Evolutionary conservation across 2,113 vertebrate genomes (phyloP).

Genomic region (Prionailurus viverrinus): DNA sequence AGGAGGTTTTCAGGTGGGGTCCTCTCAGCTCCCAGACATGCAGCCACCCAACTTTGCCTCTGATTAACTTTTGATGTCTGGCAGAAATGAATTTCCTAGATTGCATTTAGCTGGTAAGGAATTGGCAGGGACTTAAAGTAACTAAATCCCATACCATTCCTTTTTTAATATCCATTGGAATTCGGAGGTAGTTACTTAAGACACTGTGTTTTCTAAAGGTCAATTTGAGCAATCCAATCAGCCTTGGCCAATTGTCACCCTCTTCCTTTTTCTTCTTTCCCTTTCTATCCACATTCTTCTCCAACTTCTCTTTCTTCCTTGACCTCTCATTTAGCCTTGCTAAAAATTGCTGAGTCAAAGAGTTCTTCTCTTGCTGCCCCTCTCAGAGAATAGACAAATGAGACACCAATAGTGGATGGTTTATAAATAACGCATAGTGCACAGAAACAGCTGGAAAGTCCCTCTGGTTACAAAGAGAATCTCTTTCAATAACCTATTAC

Average conservation of each 20-base stretch:
- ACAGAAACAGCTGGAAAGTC: slow-evolving; percentile 71
- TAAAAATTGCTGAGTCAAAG: slow-evolving; percentile 84
- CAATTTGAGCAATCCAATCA: too few relatives aligned
- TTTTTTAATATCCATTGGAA: not conserved
- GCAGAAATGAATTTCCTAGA: not conserved
- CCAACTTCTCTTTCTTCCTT: not conserved
- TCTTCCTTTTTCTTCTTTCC: not conserved
- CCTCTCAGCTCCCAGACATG: not conserved
- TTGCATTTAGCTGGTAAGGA: not conserved
- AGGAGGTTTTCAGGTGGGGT: not conserved
- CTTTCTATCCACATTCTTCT: not conserved
- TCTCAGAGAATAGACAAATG: slow-evolving; percentile 82
- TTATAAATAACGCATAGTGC: slow-evolving; percentile 83
- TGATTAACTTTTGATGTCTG: not conserved
- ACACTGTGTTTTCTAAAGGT: not conserved
- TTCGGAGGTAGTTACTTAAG: not conserved
- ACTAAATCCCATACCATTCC: not conserved
- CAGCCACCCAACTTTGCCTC: not conserved
- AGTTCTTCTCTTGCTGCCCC: slow-evolving; percentile 72
- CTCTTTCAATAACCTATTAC: slow-evolving; percentile 48
- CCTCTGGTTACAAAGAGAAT: slow-evolving; percentile 74
- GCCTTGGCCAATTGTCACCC: accelerated
- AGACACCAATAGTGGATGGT: not conserved
- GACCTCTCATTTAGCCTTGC: slow-evolving; percentile 41
- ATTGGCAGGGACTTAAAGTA: not conserved